Evolutionary conservation across 2,113 vertebrate genomes (phyloP).

Genomic region (Cyprinodon variegatus): DNA sequence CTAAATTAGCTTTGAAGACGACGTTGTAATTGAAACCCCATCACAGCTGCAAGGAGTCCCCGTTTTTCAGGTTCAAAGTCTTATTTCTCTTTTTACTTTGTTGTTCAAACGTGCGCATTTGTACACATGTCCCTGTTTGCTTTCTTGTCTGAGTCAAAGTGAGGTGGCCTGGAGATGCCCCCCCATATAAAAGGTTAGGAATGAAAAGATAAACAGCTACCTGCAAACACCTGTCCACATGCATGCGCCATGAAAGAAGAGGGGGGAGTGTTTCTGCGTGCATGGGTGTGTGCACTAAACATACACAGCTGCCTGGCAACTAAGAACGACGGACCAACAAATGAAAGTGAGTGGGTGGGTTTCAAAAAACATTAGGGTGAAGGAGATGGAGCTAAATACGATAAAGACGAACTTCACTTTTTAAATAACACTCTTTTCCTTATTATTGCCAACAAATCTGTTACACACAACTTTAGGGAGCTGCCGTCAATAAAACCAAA

Average conservation of each 20-base stretch:
- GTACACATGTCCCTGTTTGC: neutral
- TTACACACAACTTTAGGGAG: slow-evolving; percentile 54
- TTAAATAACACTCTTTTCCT: slow-evolving; percentile 30
- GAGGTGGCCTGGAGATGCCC: slow-evolving; percentile 46
- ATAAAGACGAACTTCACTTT: slow-evolving; percentile 32
- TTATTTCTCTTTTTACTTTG: slow-evolving; percentile 69
- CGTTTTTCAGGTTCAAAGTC: slow-evolving; percentile 71
- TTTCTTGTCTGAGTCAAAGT: slow-evolving; percentile 20
- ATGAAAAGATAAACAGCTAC: slow-evolving; percentile 80
- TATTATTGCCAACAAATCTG: slow-evolving; percentile 2
- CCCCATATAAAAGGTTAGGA: slow-evolving; percentile 75
- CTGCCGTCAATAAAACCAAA: slow-evolving; percentile 60
- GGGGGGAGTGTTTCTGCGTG: slow-evolving; percentile 18
- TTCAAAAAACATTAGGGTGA: neutral
- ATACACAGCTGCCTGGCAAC: slow-evolving; percentile 61
- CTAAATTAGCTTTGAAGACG: slow-evolving; percentile 73
- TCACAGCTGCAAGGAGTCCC: slow-evolving; percentile 67
- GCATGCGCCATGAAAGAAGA: slow-evolving; percentile 52
- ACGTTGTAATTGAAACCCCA: slow-evolving; percentile 61
- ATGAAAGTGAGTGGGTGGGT: slow-evolving; percentile 34
- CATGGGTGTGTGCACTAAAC: slow-evolving; percentile 1
- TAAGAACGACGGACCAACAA: slow-evolving; percentile 39
- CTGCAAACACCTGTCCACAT: slow-evolving; percentile 82
- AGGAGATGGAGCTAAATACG: slow-evolving; percentile 15
- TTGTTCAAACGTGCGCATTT: slow-evolving; percentile 63